Conservation (phyloP, 2,888 invertebrate genomes). For the Luffia ferchaultella region DNA sequence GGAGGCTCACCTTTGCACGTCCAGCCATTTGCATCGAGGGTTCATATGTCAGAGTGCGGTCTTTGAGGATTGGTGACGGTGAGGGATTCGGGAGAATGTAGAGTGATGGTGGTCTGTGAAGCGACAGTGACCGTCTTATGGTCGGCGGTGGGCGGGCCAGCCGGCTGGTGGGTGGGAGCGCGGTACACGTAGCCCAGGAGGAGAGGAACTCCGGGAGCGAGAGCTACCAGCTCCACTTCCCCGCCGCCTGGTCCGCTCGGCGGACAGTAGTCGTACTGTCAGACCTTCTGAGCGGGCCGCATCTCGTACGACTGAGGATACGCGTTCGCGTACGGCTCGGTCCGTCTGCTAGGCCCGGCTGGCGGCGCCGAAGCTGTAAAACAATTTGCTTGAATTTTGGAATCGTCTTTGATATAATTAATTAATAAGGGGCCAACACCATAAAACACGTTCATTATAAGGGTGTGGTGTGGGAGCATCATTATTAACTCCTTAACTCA, state of each 20-base stretch:
- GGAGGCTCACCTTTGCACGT: no score
- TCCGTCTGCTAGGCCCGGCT: constrained; percentile 52
- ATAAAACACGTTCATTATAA: no score
- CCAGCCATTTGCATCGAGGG: no score
- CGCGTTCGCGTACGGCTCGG: constrained; percentile 77
- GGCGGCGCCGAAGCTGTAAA: constrained; percentile 47
- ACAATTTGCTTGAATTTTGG: no score
- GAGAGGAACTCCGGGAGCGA: constrained; percentile 46
- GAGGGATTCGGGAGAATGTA: constrained; percentile 33
- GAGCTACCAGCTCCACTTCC: constrained; percentile 40
- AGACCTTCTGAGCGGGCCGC: constrained; percentile 75
- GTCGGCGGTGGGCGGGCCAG: constrained; percentile 12
- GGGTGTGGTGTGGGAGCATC: no score
- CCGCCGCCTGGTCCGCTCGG: constrained; percentile 14
- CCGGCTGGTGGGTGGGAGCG: constrained; percentile 16
- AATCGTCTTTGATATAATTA: no score
- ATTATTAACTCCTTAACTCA: no score
- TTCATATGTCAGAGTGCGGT: constrained; percentile 22
- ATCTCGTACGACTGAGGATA: constrained; percentile 79
- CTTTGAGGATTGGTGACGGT: constrained; percentile 19
- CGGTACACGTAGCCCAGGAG: constrained; percentile 49
- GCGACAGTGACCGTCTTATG: constrained; percentile 31
- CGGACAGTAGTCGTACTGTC: constrained; percentile 50
- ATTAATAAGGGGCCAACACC: no score
- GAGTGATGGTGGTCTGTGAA: constrained; percentile 52